Base-by-base conservation (phyloP, 2,888 invertebrate species). In the Ichneumoninae sp. region DNA sequence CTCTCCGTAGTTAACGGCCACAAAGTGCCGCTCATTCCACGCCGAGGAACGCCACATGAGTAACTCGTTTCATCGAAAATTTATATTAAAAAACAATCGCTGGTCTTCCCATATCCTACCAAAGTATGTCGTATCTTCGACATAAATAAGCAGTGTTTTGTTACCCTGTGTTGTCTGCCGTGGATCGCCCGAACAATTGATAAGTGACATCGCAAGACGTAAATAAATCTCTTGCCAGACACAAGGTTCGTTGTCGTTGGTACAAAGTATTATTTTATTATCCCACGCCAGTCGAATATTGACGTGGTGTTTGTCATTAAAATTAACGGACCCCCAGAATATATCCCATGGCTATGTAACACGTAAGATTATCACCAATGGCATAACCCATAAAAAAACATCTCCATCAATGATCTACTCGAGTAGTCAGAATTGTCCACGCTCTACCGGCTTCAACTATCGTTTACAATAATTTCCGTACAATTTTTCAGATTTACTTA, bases 21-120 rank as follows among this genome's bases (percentile, higher is more conserved):
- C 36, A 63, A 77, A 84, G 74, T 73, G 81, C 81, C 84, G 81
- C 84, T 74, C 84, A 84, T 83, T 77, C 63, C 52, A 52, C 79
- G 47, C 44, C 50, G 50, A 81, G 71, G 63, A 84, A 81, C 83
- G 81, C 69, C 50, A 36, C 76, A 50, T 66, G 68, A 57, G 10
- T 60, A 69, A 22, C 33, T 36, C 65, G 50, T 13, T 75, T 10
- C 22, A 26, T 36, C 36, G 50, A 50, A 47, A 33, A 16, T 50
- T 33, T 63, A 47, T 63, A n/a, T 47, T 30, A 47, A 10, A 30
- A 30, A 8, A 16, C 26, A n/a, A 75, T 75, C 26, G 6, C 63
- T 22, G 13, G 63, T 65, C 33, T 63, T 74, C 63, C 74, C 19
- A 50, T 30, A 68, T 44, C 44, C 5, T 10, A 26, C 13, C 16